phyloP scores from a whole-genome alignment of 2,888 invertebrate species.

The Caenorhabditis plicata region DNA sequence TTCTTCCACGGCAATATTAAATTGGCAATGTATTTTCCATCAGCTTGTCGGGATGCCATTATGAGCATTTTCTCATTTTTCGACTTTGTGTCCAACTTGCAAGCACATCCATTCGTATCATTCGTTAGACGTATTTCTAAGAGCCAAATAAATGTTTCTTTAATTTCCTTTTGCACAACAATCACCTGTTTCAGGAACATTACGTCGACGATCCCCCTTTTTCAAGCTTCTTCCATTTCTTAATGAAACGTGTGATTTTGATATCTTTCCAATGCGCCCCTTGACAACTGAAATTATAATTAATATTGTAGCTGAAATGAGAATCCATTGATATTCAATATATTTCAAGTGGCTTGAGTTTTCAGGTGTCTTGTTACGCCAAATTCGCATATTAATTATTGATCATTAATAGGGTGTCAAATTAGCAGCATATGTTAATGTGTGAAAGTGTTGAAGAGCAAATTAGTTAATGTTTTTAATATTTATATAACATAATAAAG shows the following conservation, averaged over 20 bases:
- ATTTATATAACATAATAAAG: no score
- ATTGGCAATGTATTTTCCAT: conserved; percentile 50
- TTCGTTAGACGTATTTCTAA: conserved; percentile 41
- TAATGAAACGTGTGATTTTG: conserved; percentile 46
- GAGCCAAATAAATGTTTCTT: no score
- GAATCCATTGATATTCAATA: background rate
- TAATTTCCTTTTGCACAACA: background rate
- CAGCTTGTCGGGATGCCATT: conserved; percentile 48
- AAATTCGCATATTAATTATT: no score
- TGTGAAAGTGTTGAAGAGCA: no score
- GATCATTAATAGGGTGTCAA: no score
- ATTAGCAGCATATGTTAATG: no score
- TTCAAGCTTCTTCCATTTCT: conserved; percentile 54
- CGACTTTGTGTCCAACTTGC: conserved; percentile 14
- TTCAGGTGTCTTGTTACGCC: no score
- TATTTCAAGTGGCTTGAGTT: no score
- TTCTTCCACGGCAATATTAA: conserved; percentile 62
- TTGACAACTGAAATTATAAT: conserved; percentile 52
- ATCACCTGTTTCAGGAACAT: conserved; percentile 37
- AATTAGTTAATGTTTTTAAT: no score
- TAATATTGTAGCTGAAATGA: background rate
- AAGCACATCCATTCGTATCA: conserved; percentile 35
- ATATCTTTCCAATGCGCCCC: conserved; percentile 46
- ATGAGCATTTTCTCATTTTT: conserved; percentile 38
- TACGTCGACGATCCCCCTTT: conserved; percentile 44